Percentiles rank a stretch among this genome's conserved stretches.
Evolutionary conservation across 1,140 invertebrate species (phyloP).

Genomic region (Marisa cornuarietis): DNA sequence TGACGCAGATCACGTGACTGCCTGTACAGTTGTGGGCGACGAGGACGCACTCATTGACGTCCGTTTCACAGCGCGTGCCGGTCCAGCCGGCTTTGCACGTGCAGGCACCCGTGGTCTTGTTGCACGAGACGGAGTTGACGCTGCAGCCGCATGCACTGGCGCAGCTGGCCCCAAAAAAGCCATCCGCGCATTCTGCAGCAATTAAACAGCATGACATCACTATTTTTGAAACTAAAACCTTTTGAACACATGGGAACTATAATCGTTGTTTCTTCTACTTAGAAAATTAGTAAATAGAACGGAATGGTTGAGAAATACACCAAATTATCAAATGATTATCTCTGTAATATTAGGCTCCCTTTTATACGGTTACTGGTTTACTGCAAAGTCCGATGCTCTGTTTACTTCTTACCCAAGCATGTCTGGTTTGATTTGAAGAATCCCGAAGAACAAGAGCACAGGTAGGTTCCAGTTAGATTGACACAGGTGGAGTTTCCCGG

Average conservation of each 20-base stretch:
- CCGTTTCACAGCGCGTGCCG: slow-evolving; percentile 20
- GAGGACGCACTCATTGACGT: slow-evolving; percentile 67
- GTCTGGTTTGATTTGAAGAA: not conserved
- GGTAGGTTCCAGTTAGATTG: slow-evolving; percentile 13
- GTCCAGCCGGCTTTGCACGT: slow-evolving; percentile 30
- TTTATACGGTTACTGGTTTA: too few relatives aligned
- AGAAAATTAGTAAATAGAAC: too few relatives aligned
- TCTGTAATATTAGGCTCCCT: too few relatives aligned
- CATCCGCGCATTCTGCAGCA: not conserved
- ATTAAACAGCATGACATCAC: not conserved
- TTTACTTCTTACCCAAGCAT: slow-evolving; percentile 10
- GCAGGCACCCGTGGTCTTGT: slow-evolving; percentile 23
- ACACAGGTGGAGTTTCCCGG: not conserved
- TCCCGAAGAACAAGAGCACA: slow-evolving; percentile 1
- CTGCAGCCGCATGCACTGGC: slow-evolving; percentile 77
- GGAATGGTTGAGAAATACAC: too few relatives aligned
- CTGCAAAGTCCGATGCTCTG: too few relatives aligned
- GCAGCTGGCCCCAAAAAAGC: not conserved
- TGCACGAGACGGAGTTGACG: slow-evolving; percentile 16
- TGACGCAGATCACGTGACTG: slow-evolving; percentile 77
- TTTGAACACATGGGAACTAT: too few relatives aligned
- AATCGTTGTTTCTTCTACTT: too few relatives aligned
- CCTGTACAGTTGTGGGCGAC: slow-evolving; percentile 76
- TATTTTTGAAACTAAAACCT: too few relatives aligned
- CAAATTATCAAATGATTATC: too few relatives aligned